Evolutionary conservation across 2,113 vertebrate species (phyloP), one percentile per base, ranked within the genome.

Genomic region (Colius striatus): DNA sequence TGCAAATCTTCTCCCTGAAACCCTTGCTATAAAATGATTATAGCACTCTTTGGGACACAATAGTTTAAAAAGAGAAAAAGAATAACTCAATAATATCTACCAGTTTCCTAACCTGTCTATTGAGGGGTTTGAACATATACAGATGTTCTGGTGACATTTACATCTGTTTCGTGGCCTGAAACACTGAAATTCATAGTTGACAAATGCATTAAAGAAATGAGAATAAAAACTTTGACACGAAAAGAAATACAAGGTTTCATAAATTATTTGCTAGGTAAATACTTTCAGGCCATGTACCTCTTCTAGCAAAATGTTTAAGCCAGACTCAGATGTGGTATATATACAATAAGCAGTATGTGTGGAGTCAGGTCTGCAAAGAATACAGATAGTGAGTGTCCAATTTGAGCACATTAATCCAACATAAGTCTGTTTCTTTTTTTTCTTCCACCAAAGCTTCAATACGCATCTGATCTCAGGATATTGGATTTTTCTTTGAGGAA

Each of bases 401-500:
- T 82, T 63, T 95, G 95, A 97, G 95, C 95, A 82, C 2, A 55
- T 93, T 98, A 98, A 98, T 98, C 94, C 97, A 93, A 85, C 77
- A 54, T 91, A 91, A 26, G 68, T 89, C 80, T 94, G 77, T 11
- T 50, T 78, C 16, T 13, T 32, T 51, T 38, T 90, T 95, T n/a
- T 4, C 30, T 95, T 91, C 87, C 78, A 90, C 87, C 85, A 87
- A 94, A 96, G 96, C 97, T 96, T 95, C 97, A 97, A 95, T 98
- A 97, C 97, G 94, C 97, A 96, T 98, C 97, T 97, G 98, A 98
- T 98, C 97, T 98, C 97, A 96, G 97, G 96, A 98, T 98, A 98
- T 98, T 98, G 97, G 96, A 98, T 98, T 98, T 97, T 97, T 97
- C 97, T 98, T 98, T 97, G 98, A 98, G 96, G 93, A 97, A 97